Evolutionary conservation across 2,797 vertebrate genomes (phyloP).

Genomic region (Pangasius macronema): DNA sequence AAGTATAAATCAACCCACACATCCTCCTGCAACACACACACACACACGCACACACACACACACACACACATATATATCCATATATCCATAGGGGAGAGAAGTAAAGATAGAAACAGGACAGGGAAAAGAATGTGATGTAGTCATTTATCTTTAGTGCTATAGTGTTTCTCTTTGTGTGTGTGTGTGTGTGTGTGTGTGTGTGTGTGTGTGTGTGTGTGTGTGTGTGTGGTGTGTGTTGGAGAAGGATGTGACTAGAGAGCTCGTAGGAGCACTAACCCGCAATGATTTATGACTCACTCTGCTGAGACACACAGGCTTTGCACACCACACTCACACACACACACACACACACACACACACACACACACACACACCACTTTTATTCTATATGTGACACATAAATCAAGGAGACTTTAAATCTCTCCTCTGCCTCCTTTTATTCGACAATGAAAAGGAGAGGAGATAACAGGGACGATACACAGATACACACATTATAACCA

Average conservation of each 20-base stretch:
- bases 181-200: conserved; percentile 17
- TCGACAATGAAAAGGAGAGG: background rate
- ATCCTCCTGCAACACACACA: background rate
- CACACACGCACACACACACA: background rate
- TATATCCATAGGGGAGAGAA: conserved; percentile 3
- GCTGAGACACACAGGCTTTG: conserved; percentile 32
- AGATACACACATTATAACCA: background rate
- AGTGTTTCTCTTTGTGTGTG: background rate
- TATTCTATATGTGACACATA: conserved; percentile 48
- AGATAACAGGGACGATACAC: background rate
- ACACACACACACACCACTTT: conserved; percentile 68
- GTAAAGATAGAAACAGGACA: conserved; percentile 13
- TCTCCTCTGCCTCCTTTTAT: background rate
- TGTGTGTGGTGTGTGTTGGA: conserved; percentile 46
- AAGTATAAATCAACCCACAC: background rate
- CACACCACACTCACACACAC: background rate
- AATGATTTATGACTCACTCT: conserved; percentile 42
- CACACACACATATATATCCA: background rate
- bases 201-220: conserved; percentile 16
- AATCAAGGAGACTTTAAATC: conserved; percentile 15
- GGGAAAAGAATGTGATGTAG: background rate
- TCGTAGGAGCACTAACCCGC: conserved; percentile 22
- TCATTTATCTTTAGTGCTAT: conserved; percentile 23
- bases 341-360: conserved; percentile 15
- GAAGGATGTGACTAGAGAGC: conserved; percentile 15